These are phyloP conservation scores for Porites rus DNA, from an alignment of 92 coral and sea anemone genomes.

Conservation along the genomic window DNA sequence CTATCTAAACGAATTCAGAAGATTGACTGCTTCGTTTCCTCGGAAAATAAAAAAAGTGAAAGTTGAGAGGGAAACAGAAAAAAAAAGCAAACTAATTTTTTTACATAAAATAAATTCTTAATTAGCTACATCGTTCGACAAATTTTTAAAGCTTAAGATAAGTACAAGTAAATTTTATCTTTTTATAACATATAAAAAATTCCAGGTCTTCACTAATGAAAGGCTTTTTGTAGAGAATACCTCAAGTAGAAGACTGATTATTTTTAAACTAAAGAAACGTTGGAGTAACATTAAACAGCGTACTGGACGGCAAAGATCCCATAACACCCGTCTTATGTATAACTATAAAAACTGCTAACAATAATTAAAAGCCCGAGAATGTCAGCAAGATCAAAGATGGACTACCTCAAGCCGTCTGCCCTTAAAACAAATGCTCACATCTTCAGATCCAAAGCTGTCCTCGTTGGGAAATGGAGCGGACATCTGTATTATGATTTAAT, in stretches of 20 bases:
- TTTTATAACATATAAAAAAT: neutral
- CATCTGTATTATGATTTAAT: constrained; percentile 38
- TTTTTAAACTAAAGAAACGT: neutral
- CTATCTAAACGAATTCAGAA: too few species aligned
- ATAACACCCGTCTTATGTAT: neutral
- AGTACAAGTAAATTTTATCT: neutral
- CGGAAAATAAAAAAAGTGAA: neutral
- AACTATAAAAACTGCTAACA: neutral
- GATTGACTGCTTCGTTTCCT: neutral
- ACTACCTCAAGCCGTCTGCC: constrained; percentile 15
- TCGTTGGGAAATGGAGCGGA: constrained; percentile 24
- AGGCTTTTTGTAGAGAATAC: neutral
- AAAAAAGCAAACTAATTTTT: constrained; percentile 8
- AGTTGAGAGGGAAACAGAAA: neutral
- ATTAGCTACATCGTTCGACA: constrained; percentile 29
- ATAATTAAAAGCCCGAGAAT: neutral
- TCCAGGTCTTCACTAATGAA: neutral
- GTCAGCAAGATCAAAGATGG: neutral
- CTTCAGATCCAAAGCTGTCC: constrained; percentile 35
- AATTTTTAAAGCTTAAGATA: neutral
- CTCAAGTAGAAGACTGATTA: neutral
- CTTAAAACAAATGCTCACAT: neutral
- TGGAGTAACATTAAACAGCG: neutral
- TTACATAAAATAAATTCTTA: constrained; percentile 33
- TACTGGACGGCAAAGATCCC: neutral